Base-by-base conservation (phyloP, 1,140 invertebrate species). In the Radopholus similis region DNA sequence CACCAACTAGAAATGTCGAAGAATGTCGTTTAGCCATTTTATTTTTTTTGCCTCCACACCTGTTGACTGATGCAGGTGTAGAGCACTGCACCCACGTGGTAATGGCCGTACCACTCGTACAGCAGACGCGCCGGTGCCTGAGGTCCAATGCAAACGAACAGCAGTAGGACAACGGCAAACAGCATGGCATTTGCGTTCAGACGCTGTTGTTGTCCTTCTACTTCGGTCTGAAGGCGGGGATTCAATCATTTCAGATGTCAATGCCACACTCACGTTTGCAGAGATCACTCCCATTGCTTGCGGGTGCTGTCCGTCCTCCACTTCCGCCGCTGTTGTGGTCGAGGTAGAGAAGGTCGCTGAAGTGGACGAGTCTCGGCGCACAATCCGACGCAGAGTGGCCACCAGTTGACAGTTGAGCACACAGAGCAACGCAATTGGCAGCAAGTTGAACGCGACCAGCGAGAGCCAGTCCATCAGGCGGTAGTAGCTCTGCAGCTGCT, bases 151-250 rank as follows among this genome's bases (percentile, higher is more conserved):
- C 79, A 81, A 44, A 81, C 65, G 42, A 81, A 75, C 0, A 81
- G 56, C 18, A 81, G 65, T 15, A 78, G 58, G 42, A 81, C 79
- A 30, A 81, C 79, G 2, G 79, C 78, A 66, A 81, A 79, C 18
- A 81, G 71, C 80, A 81, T 81, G 23, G 80, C 80, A 72, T 81
- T 82, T 9, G 79, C 79, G 59, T 81, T 81, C 53, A 68, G 66
- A 28, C 57, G 58, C 28, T 68, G 71, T 28, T 62, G 23, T 55
- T 28, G 38, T 78, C 38, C 18, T 60, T 21, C 34, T 72, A 34
- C 23, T 49, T 8, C 15, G 26, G n/a, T 73, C 26, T 3, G 18
- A 8, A 21, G 49, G 63, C 51, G 56, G 37, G 35, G 57, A 18
- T 47, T 34, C n/a, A n/a, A n/a, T n/a, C n/a, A n/a, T n/a, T n/a